These are phyloP conservation scores for Sipha maydis DNA, from an alignment of 2,888 invertebrate genomes.

Conservation along the genomic window DNA sequence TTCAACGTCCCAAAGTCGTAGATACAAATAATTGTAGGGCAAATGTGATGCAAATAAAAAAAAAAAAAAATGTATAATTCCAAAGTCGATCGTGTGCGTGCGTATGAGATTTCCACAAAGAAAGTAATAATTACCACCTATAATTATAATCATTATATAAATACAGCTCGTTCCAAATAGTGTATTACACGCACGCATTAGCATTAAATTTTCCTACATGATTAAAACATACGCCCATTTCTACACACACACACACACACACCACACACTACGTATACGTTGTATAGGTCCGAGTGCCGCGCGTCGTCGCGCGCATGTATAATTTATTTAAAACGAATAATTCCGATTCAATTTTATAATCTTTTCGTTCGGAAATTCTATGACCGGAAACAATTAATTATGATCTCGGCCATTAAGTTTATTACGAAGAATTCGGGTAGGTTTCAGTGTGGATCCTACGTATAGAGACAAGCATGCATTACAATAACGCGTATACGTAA, in stretches of 20 bases:
- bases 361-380: not conserved
- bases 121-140: not conserved
- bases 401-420: conserved; percentile 13
- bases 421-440: conserved; percentile 28
- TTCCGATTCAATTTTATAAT: conserved; percentile 14
- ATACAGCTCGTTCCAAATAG: not conserved
- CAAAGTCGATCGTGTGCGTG: not conserved
- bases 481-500: not conserved
- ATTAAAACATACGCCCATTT: not conserved
- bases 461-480: not conserved
- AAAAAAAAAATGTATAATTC: not conserved
- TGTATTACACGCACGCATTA: not conserved
- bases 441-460: conserved; percentile 33
- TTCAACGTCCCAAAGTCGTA: too few relatives aligned
- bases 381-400: conserved; percentile 51
- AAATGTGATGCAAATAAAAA: not conserved
- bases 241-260: not conserved
- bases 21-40: too few relatives aligned
- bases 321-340: conserved; percentile 48
- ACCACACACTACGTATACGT: not conserved
- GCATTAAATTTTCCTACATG: not conserved
- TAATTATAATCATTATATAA: not conserved
- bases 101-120: not conserved
- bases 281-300: not conserved
- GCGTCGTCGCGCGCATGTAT: not conserved